These are phyloP conservation scores for Daktulosphaira vitifoliae DNA, from an alignment of 1,140 invertebrate species.

Conservation along the genomic window DNA sequence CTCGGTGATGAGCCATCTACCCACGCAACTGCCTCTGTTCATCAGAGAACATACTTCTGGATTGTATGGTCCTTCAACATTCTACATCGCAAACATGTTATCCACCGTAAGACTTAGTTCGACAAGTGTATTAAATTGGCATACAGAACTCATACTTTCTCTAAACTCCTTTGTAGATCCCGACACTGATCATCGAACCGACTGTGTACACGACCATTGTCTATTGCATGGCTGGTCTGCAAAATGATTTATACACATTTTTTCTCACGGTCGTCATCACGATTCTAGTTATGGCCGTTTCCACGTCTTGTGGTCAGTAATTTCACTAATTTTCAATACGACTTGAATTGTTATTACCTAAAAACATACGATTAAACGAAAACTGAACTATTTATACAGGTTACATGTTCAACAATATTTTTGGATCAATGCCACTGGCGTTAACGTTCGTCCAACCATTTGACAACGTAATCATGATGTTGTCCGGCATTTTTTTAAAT, in stretches of 20 bases:
- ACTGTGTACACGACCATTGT: constrained; percentile 63
- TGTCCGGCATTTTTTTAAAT: constrained; percentile 74
- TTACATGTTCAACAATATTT: constrained; percentile 73
- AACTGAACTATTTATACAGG: constrained; percentile 59
- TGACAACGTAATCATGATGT: constrained; percentile 79
- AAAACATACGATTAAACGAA: too few relatives aligned
- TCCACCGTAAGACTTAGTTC: constrained; percentile 56
- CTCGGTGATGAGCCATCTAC: constrained; percentile 66
- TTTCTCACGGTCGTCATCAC: constrained; percentile 56
- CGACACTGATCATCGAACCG: constrained; percentile 67
- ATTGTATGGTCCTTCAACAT: constrained; percentile 60
- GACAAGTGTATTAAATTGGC: not conserved
- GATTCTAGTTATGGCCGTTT: constrained; percentile 69
- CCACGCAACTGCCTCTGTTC: constrained; percentile 67
- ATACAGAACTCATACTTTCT: not conserved
- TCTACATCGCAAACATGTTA: constrained; percentile 65
- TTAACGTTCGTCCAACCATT: constrained; percentile 79
- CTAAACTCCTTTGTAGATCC: constrained; percentile 50
- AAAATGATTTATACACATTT: constrained; percentile 57
- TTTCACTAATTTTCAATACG: not conserved
- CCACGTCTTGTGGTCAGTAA: constrained; percentile 65
- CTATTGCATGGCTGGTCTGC: constrained; percentile 68
- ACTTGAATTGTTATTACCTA: not conserved
- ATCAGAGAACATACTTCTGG: constrained; percentile 67
- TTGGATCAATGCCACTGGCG: constrained; percentile 66